These are phyloP conservation scores for Aleiodes leptofemur DNA, from an alignment of 2,888 invertebrate species.

Conservation along the genomic window DNA sequence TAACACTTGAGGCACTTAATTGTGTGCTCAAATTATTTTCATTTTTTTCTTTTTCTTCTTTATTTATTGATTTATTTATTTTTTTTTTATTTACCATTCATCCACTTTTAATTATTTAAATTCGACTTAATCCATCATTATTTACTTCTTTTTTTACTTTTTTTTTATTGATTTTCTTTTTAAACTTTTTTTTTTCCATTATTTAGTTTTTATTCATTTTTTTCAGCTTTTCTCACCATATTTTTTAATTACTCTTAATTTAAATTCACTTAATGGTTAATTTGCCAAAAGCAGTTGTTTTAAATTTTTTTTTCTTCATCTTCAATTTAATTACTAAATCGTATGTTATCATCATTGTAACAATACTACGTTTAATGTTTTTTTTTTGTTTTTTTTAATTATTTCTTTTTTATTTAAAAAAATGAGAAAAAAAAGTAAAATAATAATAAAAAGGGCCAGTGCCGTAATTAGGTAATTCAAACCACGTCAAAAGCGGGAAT, in stretches of 20 bases:
- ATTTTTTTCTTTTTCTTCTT: slow-evolving; percentile 30
- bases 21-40: slow-evolving; percentile 74
- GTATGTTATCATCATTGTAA: slow-evolving; percentile 67
- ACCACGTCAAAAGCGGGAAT: slow-evolving; percentile 48
- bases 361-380: slow-evolving; percentile 58
- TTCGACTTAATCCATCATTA: too few species aligned
- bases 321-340: slow-evolving; percentile 66
- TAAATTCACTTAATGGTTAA: slow-evolving; percentile 35
- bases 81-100: slow-evolving; percentile 62
- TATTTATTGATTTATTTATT: slow-evolving; percentile 40
- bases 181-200: slow-evolving; percentile 50
- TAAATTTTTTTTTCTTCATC: too few species aligned
- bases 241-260: slow-evolving; percentile 47
- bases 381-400: too few species aligned
- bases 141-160: slow-evolving; percentile 41
- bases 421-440: slow-evolving; percentile 31
- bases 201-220: slow-evolving; percentile 60
- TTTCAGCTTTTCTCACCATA: slow-evolving; percentile 58
- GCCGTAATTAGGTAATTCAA: slow-evolving; percentile 67
- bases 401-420: slow-evolving; percentile 53
- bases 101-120: slow-evolving; percentile 48
- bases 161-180: slow-evolving; percentile 37
- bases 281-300: slow-evolving; percentile 66
- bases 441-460: slow-evolving; percentile 56
- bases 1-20: slow-evolving; percentile 75